Evolutionary conservation across 2,113 vertebrate genomes (phyloP).

Genomic region (Pholis gunnellus): DNA sequence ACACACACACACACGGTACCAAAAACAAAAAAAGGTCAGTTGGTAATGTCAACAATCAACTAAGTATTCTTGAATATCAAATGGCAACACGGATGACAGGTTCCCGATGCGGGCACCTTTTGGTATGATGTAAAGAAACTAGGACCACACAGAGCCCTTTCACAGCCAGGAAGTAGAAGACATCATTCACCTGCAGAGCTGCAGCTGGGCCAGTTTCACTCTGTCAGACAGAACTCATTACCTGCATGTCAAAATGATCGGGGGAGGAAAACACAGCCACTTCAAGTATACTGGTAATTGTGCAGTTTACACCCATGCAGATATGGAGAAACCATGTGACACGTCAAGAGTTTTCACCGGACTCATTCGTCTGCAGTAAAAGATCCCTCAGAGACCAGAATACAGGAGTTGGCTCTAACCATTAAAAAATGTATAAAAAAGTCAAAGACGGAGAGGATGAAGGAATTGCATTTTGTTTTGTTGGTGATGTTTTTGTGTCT

Average conservation of each 20-base stretch:
- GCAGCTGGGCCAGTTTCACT: conserved; percentile 77
- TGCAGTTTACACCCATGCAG: conserved; percentile 43
- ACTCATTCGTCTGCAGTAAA: not conserved
- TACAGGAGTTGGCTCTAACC: not conserved
- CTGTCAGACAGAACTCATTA: conserved; percentile 77
- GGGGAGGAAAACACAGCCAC: conserved; percentile 64
- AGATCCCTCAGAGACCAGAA: not conserved
- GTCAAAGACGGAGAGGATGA: not conserved
- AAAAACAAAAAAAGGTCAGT: conserved; percentile 77
- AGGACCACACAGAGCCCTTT: conserved; percentile 81
- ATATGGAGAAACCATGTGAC: not conserved
- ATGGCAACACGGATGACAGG: conserved; percentile 72
- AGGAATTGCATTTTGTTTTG: not conserved
- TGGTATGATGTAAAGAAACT: conserved; percentile 78
- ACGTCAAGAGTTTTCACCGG: not conserved
- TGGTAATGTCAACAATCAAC: conserved; percentile 77
- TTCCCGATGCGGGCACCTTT: conserved; percentile 56
- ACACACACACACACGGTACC: conserved; percentile 33
- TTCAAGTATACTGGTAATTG: conserved; percentile 43
- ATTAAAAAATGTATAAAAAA: not conserved
- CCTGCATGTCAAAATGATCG: conserved; percentile 63
- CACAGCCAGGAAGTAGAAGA: conserved; percentile 73
- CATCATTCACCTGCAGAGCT: conserved; percentile 72
- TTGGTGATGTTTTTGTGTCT: conserved; percentile 14
- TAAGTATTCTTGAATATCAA: conserved; percentile 74